These are phyloP conservation scores for Corythornis cristatus DNA, from an alignment of 2,113 vertebrate genomes.

Conservation along the genomic window DNA sequence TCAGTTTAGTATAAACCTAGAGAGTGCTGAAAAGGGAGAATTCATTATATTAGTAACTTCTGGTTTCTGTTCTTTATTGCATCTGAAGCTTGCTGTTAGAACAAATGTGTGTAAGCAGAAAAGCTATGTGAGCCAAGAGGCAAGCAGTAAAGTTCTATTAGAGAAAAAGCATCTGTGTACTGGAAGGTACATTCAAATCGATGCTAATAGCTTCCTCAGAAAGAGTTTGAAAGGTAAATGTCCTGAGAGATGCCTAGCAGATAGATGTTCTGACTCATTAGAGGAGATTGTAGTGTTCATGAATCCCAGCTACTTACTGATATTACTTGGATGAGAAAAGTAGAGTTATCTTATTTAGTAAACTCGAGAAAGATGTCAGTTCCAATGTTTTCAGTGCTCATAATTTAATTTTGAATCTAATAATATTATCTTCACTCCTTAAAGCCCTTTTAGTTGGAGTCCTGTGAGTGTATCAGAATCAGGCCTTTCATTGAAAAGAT, in stretches of 20 bases:
- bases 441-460: neutral
- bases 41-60: neutral
- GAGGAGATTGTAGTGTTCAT: neutral
- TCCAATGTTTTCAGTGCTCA: neutral
- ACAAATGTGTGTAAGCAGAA: neutral
- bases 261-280: neutral
- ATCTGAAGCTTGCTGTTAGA: slow-evolving; percentile 2
- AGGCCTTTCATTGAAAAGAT: neutral
- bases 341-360: neutral
- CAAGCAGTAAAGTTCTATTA: neutral
- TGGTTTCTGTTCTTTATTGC: neutral
- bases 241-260: neutral
- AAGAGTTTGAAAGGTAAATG: neutral
- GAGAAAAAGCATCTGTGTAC: neutral
- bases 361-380: neutral
- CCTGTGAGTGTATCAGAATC: neutral
- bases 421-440: neutral
- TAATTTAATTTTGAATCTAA: neutral
- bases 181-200: neutral
- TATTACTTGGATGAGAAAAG: neutral
- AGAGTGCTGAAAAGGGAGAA: neutral
- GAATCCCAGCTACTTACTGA: neutral
- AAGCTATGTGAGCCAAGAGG: neutral
- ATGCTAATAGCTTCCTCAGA: slow-evolving; percentile 23
- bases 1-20: neutral